Evolutionary conservation across 2,888 invertebrate genomes (phyloP), one percentile per base, ranked within the genome.

Genomic region (Pandemis cinnamomeana): DNA sequence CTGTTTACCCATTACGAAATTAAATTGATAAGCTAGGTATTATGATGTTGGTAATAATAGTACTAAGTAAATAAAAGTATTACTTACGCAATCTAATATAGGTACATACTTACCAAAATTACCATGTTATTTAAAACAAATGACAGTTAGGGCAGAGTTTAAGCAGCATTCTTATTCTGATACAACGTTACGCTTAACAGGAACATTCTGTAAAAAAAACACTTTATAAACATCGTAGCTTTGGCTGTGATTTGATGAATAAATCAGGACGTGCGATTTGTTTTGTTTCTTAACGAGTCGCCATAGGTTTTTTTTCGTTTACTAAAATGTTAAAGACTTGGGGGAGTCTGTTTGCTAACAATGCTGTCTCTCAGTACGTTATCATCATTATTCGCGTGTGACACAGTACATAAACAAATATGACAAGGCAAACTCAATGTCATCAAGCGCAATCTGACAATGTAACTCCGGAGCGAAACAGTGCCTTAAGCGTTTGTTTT

Each of bases 401-500:
- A 58, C 27, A 55, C 20, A 27, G 10, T 27, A 58, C 27, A 27
- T 27, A 58, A 58, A 58, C 58, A 58, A 27, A 20, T 58, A 44
- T 55, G 46, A 60, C 60, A n/a, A 58, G 60, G n/a, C 61, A 61
- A 42, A 61, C 42, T 58, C 11, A 71, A 60, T 51, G 13, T 72
- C 60, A 15, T 36, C 53, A 44, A 62, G 36, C 60, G 48, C 27
- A 67, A 62, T 67, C 51, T 72, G 44, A 61, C 48, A 66, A 58
- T 27, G 48, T 51, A 44, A 61, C 55, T 48, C 67, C 42, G 42
- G 42, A 42, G 60, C 20, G 27, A 11, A 44, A 53, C 44, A 42
- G 41, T 13, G 71, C 67, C n/a, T 71, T 72, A 75, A 79, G 58
- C 80, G 82, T 85, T 86, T 83, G 80, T 84, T 84, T 83, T 82